These are phyloP conservation scores for Papilio polytes DNA, from an alignment of 1,140 invertebrate genomes.

Conservation along the genomic window DNA sequence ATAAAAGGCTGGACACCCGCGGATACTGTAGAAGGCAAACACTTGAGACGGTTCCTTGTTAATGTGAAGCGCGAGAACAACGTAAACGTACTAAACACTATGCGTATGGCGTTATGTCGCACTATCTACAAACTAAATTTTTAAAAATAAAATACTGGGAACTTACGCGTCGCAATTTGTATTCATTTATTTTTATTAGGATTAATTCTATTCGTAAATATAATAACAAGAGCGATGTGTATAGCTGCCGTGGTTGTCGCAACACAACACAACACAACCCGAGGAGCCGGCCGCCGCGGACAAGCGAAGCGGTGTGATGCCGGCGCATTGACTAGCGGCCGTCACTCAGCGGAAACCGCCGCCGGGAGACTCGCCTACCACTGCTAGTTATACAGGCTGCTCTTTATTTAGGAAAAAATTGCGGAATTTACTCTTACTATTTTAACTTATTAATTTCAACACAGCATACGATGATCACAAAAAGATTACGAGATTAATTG, in stretches of 20 bases:
- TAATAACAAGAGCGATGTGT: conserved; percentile 4
- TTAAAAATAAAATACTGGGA: conserved; percentile 31
- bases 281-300: neutral
- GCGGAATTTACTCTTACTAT: too few species aligned
- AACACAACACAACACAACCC: conserved; percentile 22
- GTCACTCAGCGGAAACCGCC: conserved; percentile 64
- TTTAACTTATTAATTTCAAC: too few species aligned
- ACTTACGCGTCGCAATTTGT: conserved; percentile 17
- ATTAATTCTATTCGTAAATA: conserved; percentile 23
- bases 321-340: conserved; percentile 75
- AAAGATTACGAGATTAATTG: too few species aligned
- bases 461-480: too few species aligned
- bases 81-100: conserved; percentile 6
- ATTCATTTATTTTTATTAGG: conserved; percentile 22
- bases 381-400: conserved; percentile 46
- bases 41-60: conserved; percentile 33
- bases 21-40: conserved; percentile 41
- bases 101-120: neutral
- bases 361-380: conserved; percentile 59
- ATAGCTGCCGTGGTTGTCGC: conserved; percentile 20
- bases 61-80: conserved; percentile 15
- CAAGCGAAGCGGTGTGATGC: conserved; percentile 60
- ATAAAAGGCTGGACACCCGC: neutral
- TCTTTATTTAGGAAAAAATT: neutral
- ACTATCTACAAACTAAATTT: conserved; percentile 16